phyloP scores from a whole-genome alignment of 2,888 invertebrate species.

The Melikaiella ostensackeni region DNA sequence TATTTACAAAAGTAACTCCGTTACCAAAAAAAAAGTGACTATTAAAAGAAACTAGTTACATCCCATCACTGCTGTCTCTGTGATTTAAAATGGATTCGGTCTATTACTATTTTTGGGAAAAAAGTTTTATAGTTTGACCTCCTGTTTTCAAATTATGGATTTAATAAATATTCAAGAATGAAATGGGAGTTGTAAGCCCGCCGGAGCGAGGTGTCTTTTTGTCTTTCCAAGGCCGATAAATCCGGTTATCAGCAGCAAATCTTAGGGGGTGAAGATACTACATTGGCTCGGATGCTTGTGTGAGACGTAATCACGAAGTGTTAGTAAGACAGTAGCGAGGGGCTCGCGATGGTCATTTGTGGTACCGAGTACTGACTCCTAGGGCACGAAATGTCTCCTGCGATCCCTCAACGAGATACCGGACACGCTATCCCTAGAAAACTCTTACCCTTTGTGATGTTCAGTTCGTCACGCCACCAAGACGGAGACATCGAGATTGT shows the following conservation, averaged over 20 bases:
- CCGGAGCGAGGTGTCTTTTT: constrained; percentile 3
- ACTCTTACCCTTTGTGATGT: constrained; percentile 51
- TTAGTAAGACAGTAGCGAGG: constrained; percentile 26
- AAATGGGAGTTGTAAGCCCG: background rate
- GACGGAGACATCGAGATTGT: constrained; percentile 40
- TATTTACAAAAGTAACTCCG: no score
- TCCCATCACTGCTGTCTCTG: no score
- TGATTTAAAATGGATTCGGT: no score
- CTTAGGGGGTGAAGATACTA: constrained; percentile 27
- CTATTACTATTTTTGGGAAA: no score
- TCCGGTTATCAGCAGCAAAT: constrained; percentile 21
- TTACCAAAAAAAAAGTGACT: no score
- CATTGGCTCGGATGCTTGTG: constrained; percentile 34
- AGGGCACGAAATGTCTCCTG: constrained; percentile 75
- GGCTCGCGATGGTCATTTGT: constrained; percentile 75
- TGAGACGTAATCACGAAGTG: constrained; percentile 25
- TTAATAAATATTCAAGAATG: background rate
- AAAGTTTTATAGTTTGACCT: no score
- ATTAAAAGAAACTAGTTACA: no score
- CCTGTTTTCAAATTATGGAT: no score
- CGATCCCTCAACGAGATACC: constrained; percentile 74
- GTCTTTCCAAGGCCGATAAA: constrained; percentile 32
- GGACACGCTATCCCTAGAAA: constrained; percentile 72
- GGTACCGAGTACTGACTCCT: constrained; percentile 66
- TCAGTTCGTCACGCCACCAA: constrained; percentile 46